Conservation (phyloP, 2,113 vertebrate species). For the Columba janthina region DNA sequence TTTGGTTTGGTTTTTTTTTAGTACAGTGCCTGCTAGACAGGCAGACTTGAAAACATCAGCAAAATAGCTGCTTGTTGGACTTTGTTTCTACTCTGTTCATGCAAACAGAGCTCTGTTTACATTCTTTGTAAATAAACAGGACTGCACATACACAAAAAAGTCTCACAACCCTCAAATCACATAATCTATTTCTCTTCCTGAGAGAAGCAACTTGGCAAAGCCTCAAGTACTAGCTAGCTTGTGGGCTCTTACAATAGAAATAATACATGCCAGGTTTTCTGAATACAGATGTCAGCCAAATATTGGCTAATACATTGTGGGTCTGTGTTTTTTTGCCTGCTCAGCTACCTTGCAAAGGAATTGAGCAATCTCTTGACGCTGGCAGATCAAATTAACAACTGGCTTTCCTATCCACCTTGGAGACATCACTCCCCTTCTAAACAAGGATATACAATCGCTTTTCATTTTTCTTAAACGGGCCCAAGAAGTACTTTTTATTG, state of each 20-base stretch:
- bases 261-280: slow-evolving; percentile 7
- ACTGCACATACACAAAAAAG: not conserved
- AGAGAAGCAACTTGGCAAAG: slow-evolving; percentile 31
- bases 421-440: not conserved
- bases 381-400: not conserved
- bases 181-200: not conserved
- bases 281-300: slow-evolving; percentile 14
- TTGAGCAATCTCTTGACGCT: not conserved
- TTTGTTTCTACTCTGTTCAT: slow-evolving; percentile 32
- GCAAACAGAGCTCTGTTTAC: slow-evolving; percentile 30
- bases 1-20: not conserved
- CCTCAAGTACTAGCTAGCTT: not conserved
- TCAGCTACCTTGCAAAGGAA: not conserved
- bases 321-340: not conserved
- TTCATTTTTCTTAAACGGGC: not conserved
- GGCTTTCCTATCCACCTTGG: not conserved
- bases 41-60: slow-evolving; percentile 19
- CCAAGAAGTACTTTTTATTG: not conserved
- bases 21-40: not conserved
- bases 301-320: not conserved
- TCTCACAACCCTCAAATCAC: slow-evolving; percentile 1
- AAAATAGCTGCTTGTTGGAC: slow-evolving; percentile 13
- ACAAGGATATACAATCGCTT: not conserved
- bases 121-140: slow-evolving; percentile 23
- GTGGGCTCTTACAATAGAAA: not conserved